phyloP scores from a whole-genome alignment of 2,888 invertebrate genomes.

The Blera fallax region DNA sequence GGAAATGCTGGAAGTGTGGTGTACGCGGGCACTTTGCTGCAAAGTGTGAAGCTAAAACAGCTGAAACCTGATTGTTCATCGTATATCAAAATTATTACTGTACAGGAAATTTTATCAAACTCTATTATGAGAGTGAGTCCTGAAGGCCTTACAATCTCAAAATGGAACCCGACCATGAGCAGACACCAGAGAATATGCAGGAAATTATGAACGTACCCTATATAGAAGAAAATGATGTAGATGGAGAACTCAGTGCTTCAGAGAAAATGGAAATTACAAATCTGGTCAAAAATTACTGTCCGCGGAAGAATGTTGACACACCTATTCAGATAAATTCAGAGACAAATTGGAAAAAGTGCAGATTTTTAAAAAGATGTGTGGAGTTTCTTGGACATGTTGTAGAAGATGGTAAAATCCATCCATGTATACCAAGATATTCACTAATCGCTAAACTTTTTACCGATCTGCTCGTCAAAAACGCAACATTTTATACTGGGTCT shows the following conservation, averaged over 20 bases:
- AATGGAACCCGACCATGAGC: not conserved
- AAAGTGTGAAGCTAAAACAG: not conserved
- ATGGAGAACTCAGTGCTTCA: not conserved
- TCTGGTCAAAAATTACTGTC: not conserved
- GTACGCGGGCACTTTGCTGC: not conserved
- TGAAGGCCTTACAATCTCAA: not conserved
- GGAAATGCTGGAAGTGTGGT: not conserved
- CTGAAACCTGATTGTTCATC: not conserved
- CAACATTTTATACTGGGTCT: not conserved
- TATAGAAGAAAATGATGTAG: not conserved
- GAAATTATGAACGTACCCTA: not conserved
- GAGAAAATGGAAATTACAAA: not conserved
- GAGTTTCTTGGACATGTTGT: not conserved
- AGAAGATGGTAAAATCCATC: too few species aligned
- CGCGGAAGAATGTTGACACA: not conserved
- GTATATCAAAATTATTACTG: not conserved
- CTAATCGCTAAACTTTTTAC: too few species aligned
- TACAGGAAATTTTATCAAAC: not conserved
- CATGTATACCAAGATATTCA: too few species aligned
- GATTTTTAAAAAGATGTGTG: not conserved
- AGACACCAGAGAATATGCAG: not conserved
- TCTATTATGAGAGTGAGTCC: not conserved
- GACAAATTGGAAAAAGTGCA: too few species aligned
- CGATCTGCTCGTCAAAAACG: too few species aligned
- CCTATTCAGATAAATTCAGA: not conserved